These are phyloP conservation scores for Caenorhabditis inopinata DNA, from an alignment of 1,140 invertebrate species.

Conservation along the genomic window DNA sequence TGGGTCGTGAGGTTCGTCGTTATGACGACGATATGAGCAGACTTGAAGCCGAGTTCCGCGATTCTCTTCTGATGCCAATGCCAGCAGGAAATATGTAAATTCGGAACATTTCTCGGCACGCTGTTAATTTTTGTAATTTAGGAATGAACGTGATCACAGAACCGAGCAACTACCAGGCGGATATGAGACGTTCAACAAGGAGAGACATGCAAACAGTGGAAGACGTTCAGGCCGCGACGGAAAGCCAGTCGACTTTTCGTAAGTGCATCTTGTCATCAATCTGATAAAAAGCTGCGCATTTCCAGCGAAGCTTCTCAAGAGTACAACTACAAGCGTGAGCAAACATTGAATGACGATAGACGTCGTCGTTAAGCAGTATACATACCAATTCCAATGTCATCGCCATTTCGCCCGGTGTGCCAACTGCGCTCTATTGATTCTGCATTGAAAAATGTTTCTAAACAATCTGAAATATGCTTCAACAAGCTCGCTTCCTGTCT, in stretches of 20 bases:
- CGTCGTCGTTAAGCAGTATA: background rate
- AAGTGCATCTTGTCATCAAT: too few relatives aligned
- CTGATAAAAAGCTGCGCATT: background rate
- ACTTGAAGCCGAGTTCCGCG: slow-evolving; percentile 46
- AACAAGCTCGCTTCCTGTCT: background rate
- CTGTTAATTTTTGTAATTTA: background rate
- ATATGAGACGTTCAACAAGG: slow-evolving; percentile 50
- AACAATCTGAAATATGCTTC: background rate
- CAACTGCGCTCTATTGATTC: background rate
- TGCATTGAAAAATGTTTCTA: background rate
- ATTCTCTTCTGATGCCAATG: slow-evolving; percentile 52
- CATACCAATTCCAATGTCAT: background rate
- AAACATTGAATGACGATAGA: slow-evolving; percentile 29
- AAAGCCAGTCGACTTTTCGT: slow-evolving; percentile 48
- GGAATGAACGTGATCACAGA: slow-evolving; percentile 48
- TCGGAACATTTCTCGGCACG: background rate
- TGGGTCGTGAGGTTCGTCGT: slow-evolving; percentile 35
- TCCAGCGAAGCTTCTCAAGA: slow-evolving; percentile 50
- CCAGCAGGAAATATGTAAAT: slow-evolving; percentile 47
- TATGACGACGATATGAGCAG: slow-evolving; percentile 52
- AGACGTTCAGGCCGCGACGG: slow-evolving; percentile 45
- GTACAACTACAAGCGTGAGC: slow-evolving; percentile 53
- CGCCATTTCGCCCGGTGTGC: background rate
- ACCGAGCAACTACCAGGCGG: slow-evolving; percentile 52
- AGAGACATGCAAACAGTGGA: slow-evolving; percentile 42